Conservation (phyloP, 92 coral and sea anemone genomes). For the Scolanthus callimorphus region DNA sequence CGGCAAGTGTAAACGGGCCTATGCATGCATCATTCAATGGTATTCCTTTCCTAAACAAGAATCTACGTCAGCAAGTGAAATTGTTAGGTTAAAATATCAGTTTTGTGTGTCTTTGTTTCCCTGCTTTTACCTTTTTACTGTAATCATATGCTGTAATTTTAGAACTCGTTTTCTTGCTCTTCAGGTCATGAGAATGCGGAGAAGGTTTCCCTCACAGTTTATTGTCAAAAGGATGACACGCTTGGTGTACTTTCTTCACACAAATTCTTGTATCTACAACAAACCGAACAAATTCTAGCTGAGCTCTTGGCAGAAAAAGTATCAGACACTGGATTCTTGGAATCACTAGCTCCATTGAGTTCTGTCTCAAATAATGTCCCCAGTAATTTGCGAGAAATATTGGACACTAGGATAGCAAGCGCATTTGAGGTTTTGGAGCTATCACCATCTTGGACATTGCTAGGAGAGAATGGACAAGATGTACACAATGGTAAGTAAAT, state of each 20-base stretch:
- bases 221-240: conserved; percentile 53
- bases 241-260: conserved; percentile 67
- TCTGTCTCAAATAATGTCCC: conserved; percentile 52
- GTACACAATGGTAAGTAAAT: neutral
- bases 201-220: conserved; percentile 58
- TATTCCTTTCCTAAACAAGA: too few relatives aligned
- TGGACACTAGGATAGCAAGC: conserved; percentile 71
- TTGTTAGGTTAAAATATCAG: too few relatives aligned
- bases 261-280: conserved; percentile 52
- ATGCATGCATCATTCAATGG: too few relatives aligned
- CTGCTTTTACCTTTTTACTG: neutral
- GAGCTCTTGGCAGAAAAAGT: conserved; percentile 63
- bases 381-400: conserved; percentile 49
- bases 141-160: neutral
- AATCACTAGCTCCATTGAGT: conserved; percentile 52
- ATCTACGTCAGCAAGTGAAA: too few relatives aligned
- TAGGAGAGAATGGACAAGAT: conserved; percentile 39
- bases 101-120: too few relatives aligned
- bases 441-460: conserved; percentile 71
- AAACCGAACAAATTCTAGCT: conserved; percentile 75
- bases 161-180: neutral
- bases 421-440: conserved; percentile 77
- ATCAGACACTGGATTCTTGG: conserved; percentile 52
- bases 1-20: too few relatives aligned
- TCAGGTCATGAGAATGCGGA: conserved; percentile 77